phyloP scores from a whole-genome alignment of 2,888 invertebrate genomes.

The Machimus rusticus region DNA sequence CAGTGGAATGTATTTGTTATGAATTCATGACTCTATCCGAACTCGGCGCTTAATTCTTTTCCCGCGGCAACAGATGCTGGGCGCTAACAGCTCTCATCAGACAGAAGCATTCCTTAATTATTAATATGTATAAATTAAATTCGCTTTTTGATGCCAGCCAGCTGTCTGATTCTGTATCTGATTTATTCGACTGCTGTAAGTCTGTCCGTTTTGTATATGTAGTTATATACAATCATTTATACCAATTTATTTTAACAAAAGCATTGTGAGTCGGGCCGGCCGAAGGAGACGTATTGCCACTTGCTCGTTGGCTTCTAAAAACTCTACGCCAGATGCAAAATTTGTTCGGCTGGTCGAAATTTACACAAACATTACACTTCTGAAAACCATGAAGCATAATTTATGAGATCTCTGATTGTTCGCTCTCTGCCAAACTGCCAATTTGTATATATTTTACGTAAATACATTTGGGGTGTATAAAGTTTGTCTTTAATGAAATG shows the following conservation, averaged over 20 bases:
- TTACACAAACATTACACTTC: not conserved
- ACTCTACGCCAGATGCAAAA: not conserved
- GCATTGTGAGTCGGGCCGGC: not conserved
- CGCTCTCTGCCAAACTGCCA: not conserved
- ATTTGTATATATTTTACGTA: not conserved
- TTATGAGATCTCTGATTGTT: not conserved
- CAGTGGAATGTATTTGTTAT: conserved; percentile 23
- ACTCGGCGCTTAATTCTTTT: not conserved
- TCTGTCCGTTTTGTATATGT: not conserved
- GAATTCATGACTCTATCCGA: conserved; percentile 1
- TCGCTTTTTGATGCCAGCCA: not conserved
- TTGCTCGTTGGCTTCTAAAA: not conserved
- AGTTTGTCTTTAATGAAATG: not conserved
- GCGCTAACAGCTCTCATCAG: too few relatives aligned
- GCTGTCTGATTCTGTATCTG: not conserved
- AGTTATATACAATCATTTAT: not conserved
- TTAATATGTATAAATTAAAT: not conserved
- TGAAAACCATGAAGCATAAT: not conserved
- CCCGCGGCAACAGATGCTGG: not conserved
- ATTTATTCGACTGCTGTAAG: not conserved
- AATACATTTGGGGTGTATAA: not conserved
- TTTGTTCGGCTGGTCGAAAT: not conserved
- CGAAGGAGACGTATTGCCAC: not conserved
- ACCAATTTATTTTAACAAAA: too few relatives aligned
- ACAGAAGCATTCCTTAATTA: not conserved